phyloP scores from a whole-genome alignment of 2,888 invertebrate species.

The Pomacea canaliculata region DNA sequence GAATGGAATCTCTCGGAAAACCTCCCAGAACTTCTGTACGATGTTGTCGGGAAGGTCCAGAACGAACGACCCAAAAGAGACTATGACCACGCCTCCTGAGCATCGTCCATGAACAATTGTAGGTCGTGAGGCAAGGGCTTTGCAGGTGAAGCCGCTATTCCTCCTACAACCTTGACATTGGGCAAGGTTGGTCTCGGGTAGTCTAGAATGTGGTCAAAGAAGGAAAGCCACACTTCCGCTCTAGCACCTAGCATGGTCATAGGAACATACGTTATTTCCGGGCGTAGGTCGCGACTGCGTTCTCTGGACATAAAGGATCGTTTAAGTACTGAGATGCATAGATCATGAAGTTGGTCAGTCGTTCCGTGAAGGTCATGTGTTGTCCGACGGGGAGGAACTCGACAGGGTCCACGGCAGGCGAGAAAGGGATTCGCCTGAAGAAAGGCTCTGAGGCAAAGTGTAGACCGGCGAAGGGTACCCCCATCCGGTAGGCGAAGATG shows the following conservation, averaged over 20 bases:
- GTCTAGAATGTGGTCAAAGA: conserved; percentile 38
- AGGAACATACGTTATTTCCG: conserved; percentile 32
- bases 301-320: conserved; percentile 10
- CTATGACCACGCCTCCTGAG: conserved; percentile 35
- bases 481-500: conserved; percentile 28
- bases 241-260: conserved; percentile 26
- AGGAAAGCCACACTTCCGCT: conserved; percentile 35
- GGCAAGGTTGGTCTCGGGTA: conserved; percentile 39
- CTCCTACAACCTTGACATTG: conserved; percentile 41
- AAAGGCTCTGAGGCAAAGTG: conserved; percentile 21
- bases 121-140: conserved; percentile 34
- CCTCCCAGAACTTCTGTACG: conserved; percentile 22
- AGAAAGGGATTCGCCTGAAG: conserved; percentile 20
- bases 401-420: conserved; percentile 17
- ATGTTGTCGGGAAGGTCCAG: conserved; percentile 20
- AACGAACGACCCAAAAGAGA: conserved; percentile 41
- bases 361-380: conserved; percentile 23
- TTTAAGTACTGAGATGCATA: conserved; percentile 2
- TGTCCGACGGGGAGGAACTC: conserved; percentile 11
- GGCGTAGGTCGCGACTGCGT: conserved; percentile 31
- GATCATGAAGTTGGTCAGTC: conserved; percentile 21
- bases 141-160: conserved; percentile 36
- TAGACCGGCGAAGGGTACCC: conserved; percentile 27
- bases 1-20: conserved; percentile 31
- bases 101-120: conserved; percentile 29